Percentiles rank a stretch among this genome's conserved stretches.
phyloP scores from a whole-genome alignment of 2,888 invertebrate species.

The Synanthedon vespiformis region DNA sequence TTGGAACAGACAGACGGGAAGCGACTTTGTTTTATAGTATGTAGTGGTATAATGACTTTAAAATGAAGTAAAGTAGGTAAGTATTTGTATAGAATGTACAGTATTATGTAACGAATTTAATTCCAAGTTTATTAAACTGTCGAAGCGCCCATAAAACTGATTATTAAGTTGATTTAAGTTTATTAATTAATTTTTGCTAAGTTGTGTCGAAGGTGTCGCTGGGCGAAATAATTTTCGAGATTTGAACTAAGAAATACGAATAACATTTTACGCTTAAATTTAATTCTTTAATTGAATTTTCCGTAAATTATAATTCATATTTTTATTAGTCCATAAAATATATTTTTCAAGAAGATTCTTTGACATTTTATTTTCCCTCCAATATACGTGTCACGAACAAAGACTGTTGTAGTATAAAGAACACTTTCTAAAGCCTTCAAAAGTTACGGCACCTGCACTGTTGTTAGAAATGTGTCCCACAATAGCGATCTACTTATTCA shows the following conservation, averaged over 20 bases:
- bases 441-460: conserved; percentile 19
- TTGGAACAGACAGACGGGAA: no score
- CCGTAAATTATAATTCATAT: no score
- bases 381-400: background rate
- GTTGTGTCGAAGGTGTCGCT: conserved; percentile 4
- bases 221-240: conserved; percentile 6
- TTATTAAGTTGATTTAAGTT: no score
- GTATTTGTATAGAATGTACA: no score
- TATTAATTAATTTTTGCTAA: no score
- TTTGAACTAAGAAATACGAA: conserved; percentile 4
- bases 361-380: background rate
- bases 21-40: no score
- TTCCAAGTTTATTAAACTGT: conserved; percentile 1
- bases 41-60: no score
- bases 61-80: no score
- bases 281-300: no score
- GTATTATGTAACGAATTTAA: background rate
- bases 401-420: conserved; percentile 7
- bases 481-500: conserved; percentile 13
- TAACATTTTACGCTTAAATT: no score
- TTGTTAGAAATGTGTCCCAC: conserved; percentile 18
- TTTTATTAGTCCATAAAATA: no score
- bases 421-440: conserved; percentile 17
- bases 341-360: conserved; percentile 2
- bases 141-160: background rate